These are phyloP conservation scores for Apis mellifera DNA, from an alignment of 1,140 invertebrate species.

Conservation along the genomic window DNA sequence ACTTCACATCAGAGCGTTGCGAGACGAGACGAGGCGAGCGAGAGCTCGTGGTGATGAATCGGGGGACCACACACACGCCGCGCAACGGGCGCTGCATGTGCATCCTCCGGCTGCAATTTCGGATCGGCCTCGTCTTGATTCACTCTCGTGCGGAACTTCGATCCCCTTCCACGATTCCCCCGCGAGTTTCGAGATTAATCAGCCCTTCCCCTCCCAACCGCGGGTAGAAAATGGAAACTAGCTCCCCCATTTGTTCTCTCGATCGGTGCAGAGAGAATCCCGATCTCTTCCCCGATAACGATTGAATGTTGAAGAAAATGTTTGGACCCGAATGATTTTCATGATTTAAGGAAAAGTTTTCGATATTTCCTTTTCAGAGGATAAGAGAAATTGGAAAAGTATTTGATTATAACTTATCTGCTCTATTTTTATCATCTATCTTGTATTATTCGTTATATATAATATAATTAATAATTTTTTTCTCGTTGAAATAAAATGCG, in stretches of 20 bases:
- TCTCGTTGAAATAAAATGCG: no score
- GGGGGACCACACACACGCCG: conserved; percentile 61
- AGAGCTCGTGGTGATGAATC: conserved; percentile 53
- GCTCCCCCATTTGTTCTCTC: not conserved
- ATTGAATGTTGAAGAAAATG: no score
- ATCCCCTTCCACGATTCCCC: not conserved
- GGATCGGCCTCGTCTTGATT: conserved; percentile 20
- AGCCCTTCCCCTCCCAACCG: not conserved
- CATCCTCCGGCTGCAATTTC: conserved; percentile 56
- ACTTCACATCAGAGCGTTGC: conserved; percentile 67
- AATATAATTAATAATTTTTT: no score
- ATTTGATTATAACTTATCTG: no score
- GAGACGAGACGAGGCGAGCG: conserved; percentile 53
- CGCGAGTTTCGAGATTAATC: conserved; percentile 4
- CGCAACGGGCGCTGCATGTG: conserved; percentile 26
- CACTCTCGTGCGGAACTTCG: conserved; percentile 31
- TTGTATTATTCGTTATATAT: no score
- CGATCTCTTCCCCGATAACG: no score
- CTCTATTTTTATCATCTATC: no score
- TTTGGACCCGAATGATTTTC: no score
- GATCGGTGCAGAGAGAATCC: no score
- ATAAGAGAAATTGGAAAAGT: no score
- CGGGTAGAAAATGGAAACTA: not conserved
- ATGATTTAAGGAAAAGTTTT: no score
- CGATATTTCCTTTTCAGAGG: no score